phyloP scores from a whole-genome alignment of 2,113 vertebrate species.

The Charina bottae region DNA sequence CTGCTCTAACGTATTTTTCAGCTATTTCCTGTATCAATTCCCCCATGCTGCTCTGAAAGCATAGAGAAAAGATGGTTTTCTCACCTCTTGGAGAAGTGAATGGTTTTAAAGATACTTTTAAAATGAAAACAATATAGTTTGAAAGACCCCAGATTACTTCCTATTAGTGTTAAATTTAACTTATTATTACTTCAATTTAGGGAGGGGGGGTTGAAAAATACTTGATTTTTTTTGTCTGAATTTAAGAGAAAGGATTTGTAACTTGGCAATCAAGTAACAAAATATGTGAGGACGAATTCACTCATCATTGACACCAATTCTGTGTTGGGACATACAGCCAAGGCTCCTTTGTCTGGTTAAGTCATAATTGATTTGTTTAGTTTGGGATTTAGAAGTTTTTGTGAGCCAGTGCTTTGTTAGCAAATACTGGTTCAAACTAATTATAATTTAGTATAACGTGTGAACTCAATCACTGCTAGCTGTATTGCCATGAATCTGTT shows the following conservation, averaged over 20 bases:
- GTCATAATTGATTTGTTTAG: neutral
- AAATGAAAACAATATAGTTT: neutral
- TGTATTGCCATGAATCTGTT: neutral
- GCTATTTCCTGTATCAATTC: neutral
- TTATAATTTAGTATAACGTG: neutral
- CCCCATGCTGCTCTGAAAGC: neutral
- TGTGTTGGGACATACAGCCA: neutral
- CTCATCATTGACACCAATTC: neutral
- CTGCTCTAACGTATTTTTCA: neutral
- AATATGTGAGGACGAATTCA: neutral
- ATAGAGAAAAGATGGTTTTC: neutral
- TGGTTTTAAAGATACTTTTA: neutral
- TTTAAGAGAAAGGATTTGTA: neutral
- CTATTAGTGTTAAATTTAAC: neutral
- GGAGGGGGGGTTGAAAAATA: neutral
- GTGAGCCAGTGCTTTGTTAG: neutral
- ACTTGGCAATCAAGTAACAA: neutral
- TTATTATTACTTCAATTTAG: neutral
- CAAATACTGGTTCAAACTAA: neutral
- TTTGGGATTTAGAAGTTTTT: neutral
- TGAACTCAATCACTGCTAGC: neutral
- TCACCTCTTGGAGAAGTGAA: neutral
- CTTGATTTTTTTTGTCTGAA: neutral
- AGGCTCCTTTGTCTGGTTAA: neutral
- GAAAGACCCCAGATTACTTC: neutral